These are phyloP conservation scores for Thinocorus orbignyianus DNA, from an alignment of 2,113 vertebrate species.

Conservation along the genomic window DNA sequence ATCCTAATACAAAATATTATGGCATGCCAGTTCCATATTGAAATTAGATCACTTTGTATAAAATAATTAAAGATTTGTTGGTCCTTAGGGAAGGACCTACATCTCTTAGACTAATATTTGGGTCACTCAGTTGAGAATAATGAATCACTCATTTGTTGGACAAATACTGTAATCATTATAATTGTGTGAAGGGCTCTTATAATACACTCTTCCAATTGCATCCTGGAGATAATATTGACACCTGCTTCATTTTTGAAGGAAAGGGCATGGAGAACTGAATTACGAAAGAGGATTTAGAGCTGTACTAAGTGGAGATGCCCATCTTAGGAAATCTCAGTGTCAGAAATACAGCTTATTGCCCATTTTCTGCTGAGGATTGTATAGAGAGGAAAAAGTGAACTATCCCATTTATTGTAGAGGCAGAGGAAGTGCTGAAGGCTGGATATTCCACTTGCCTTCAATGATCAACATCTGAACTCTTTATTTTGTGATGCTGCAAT, in stretches of 20 bases:
- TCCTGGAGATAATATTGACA: neutral
- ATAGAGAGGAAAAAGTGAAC: neutral
- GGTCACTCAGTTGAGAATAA: neutral
- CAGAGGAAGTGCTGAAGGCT: neutral
- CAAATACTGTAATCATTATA: neutral
- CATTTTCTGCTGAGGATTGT: neutral
- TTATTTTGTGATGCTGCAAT: neutral
- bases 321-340: neutral
- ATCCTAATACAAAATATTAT: neutral
- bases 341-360: neutral
- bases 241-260: neutral
- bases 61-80: constrained; percentile 62
- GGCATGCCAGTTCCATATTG: neutral
- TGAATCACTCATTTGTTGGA: neutral
- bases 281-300: neutral
- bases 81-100: constrained; percentile 11
- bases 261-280: neutral
- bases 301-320: neutral
- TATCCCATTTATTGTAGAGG: neutral
- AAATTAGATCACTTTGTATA: constrained; percentile 48
- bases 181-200: neutral
- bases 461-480: neutral
- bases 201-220: neutral
- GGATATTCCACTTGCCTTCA: neutral
- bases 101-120: neutral